These are phyloP conservation scores for Anguilla obscura DNA, from an alignment of 2,797 vertebrate genomes.

Conservation along the genomic window DNA sequence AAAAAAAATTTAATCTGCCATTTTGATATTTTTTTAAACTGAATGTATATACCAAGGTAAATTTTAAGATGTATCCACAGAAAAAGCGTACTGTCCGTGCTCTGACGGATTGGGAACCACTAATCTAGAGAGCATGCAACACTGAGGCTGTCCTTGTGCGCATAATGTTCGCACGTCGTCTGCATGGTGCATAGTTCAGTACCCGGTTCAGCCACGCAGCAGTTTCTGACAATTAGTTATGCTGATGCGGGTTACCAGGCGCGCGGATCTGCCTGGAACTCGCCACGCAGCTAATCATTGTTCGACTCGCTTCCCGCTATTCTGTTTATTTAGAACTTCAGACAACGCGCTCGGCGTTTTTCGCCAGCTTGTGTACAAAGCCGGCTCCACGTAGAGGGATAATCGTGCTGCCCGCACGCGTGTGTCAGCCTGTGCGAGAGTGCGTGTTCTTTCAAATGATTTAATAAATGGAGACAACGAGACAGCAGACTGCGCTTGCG, in stretches of 20 bases:
- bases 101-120: too few species aligned
- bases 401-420: neutral
- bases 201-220: neutral
- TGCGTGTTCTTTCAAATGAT: neutral
- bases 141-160: neutral
- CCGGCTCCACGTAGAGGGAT: neutral
- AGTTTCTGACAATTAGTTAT: slow-evolving; percentile 14
- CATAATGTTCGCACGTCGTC: neutral
- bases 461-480: too few species aligned
- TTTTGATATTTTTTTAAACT: too few species aligned
- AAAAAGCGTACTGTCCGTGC: too few species aligned
- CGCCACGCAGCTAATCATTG: slow-evolving; percentile 1
- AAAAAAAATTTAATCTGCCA: too few species aligned
- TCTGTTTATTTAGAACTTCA: slow-evolving; percentile 18
- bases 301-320: neutral
- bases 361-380: slow-evolving; percentile 10
- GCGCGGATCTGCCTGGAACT: slow-evolving; percentile 14
- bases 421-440: neutral
- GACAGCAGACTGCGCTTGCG: too few species aligned
- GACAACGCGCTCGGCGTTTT: neutral
- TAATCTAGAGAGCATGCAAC: neutral
- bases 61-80: too few species aligned
- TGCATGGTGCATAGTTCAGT: neutral
- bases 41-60: too few species aligned
- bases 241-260: neutral